These are phyloP conservation scores for Bubo blakistoni DNA, from an alignment of 2,113 vertebrate species.

Conservation along the genomic window DNA sequence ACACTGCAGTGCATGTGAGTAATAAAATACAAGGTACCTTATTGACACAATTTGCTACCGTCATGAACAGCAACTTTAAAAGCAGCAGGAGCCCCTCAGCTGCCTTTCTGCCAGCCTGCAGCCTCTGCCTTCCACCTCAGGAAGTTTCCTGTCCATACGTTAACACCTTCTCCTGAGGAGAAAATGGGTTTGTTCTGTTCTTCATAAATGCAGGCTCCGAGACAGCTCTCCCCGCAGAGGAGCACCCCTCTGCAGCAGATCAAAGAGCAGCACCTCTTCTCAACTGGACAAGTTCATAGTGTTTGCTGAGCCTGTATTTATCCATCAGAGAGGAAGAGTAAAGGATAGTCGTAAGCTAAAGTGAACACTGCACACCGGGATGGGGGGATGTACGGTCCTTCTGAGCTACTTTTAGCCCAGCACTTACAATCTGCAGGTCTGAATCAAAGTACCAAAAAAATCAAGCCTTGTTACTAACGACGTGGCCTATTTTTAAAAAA, in stretches of 20 bases:
- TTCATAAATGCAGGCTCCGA: background rate
- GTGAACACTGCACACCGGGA: background rate
- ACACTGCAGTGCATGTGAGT: background rate
- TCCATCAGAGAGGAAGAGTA: background rate
- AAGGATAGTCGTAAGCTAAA: background rate
- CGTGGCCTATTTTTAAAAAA: background rate
- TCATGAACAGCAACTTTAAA: background rate
- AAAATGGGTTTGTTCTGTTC: background rate
- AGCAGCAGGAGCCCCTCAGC: conserved; percentile 26
- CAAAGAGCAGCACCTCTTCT: background rate
- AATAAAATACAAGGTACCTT: conserved; percentile 58
- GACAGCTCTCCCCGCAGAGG: background rate
- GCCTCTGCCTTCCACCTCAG: background rate
- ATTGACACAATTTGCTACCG: background rate
- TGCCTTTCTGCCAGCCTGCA: background rate
- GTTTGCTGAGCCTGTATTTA: background rate
- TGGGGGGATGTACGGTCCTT: rapidly evolving
- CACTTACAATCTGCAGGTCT: background rate
- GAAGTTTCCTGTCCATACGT: rapidly evolving
- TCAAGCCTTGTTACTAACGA: background rate
- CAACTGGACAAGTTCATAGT: background rate
- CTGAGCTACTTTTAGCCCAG: background rate
- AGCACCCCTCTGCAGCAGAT: background rate
- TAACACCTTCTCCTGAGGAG: background rate
- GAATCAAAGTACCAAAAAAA: conserved; percentile 25